phyloP scores from a whole-genome alignment of 2,888 invertebrate species.

The Suillia variegata region DNA sequence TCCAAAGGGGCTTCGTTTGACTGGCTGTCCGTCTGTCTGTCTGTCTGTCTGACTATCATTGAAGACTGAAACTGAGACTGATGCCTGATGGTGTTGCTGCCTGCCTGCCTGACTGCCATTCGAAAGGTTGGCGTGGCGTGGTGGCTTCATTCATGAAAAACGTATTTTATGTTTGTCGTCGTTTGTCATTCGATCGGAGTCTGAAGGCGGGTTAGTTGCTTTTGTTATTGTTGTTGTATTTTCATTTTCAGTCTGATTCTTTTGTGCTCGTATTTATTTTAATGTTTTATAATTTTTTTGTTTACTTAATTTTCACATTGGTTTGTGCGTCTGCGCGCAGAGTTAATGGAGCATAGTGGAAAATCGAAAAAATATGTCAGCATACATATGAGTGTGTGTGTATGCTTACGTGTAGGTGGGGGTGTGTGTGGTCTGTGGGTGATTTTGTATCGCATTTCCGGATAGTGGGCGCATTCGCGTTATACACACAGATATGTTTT shows the following conservation, averaged over 20 bases:
- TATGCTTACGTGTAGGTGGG: neutral
- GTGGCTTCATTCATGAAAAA: neutral
- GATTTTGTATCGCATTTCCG: neutral
- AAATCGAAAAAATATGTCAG: neutral
- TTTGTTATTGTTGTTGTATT: neutral
- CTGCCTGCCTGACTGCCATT: neutral
- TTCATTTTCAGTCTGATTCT: neutral
- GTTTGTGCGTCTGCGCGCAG: neutral
- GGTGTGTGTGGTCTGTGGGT: slow-evolving; percentile 3
- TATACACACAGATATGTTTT: slow-evolving; percentile 25
- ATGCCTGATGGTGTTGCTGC: neutral
- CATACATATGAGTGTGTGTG: neutral
- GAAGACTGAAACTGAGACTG: neutral
- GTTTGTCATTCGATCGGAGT: slow-evolving; percentile 45
- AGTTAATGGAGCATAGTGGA: slow-evolving; percentile 1
- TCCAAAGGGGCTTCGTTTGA: slow-evolving; percentile 1
- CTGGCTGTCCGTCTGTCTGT: no score
- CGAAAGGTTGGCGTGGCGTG: neutral
- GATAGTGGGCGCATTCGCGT: neutral
- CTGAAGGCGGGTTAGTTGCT: slow-evolving; percentile 40
- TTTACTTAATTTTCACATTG: slow-evolving; percentile 8
- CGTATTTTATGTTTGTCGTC: slow-evolving; percentile 27
- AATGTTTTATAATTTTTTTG: neutral
- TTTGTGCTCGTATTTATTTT: neutral
- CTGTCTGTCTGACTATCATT: no score